These are phyloP conservation scores for Amblyopsis rosae DNA, from an alignment of 2,113 vertebrate species.

Conservation along the genomic window DNA sequence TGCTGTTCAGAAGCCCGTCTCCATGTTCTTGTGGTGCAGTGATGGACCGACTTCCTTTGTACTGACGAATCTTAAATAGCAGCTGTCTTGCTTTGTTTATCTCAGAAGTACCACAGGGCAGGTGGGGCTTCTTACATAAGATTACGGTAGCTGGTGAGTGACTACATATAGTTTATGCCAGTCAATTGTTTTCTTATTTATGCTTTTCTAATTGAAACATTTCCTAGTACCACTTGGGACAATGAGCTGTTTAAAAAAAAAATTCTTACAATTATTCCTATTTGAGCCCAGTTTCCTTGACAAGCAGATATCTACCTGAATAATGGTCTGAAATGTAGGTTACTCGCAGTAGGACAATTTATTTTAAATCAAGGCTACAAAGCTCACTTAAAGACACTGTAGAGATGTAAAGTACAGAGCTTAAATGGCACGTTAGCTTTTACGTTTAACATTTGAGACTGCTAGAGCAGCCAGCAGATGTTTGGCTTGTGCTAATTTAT, in stretches of 20 bases:
- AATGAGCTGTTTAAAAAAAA: constrained; percentile 2
- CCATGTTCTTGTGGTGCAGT: constrained; percentile 19
- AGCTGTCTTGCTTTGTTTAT: not conserved
- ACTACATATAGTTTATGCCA: constrained; percentile 10
- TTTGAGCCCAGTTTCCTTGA: constrained; percentile 32
- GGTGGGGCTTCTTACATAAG: not conserved
- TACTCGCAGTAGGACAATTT: not conserved
- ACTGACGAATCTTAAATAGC: constrained; percentile 13
- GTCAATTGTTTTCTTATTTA: constrained; percentile 34
- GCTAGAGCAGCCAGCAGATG: constrained; percentile 23
- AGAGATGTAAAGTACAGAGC: constrained; percentile 29
- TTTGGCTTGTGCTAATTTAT: constrained; percentile 23
- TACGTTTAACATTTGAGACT: constrained; percentile 33
- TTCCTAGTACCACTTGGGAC: constrained; percentile 14
- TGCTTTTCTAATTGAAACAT: constrained; percentile 20
- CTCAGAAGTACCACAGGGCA: not conserved
- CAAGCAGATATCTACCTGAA: constrained; percentile 22
- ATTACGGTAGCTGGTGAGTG: not conserved
- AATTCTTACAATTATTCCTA: not conserved
- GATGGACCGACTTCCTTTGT: constrained; percentile 59
- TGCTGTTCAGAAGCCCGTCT: constrained; percentile 29
- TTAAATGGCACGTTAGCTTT: constrained; percentile 49
- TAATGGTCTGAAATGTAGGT: constrained; percentile 30
- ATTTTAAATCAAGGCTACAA: not conserved
- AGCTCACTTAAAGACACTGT: constrained; percentile 8